phyloP scores from a whole-genome alignment of 1,140 invertebrate species.

The Grapholita molesta region DNA sequence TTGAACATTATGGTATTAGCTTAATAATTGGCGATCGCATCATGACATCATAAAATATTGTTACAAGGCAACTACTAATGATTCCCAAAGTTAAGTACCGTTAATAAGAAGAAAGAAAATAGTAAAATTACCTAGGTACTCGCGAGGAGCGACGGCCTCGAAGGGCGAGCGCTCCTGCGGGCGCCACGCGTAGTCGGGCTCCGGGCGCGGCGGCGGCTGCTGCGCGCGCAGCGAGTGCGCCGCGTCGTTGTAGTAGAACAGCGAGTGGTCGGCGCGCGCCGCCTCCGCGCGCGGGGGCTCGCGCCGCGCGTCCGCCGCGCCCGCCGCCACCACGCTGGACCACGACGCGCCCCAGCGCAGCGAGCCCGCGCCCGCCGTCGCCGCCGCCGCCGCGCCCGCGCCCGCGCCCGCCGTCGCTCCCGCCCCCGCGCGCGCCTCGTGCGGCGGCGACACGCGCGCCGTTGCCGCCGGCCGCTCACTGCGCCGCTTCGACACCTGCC shows the following conservation, averaged over 20 bases:
- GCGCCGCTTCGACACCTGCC: slow-evolving; percentile 22
- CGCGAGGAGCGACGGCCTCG: slow-evolving; percentile 22
- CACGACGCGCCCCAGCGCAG: slow-evolving; percentile 3
- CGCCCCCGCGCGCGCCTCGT: slow-evolving; percentile 20
- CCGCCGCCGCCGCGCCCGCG: not conserved
- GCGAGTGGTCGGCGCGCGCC: slow-evolving; percentile 35
- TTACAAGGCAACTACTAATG: too few species aligned
- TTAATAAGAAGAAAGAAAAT: too few species aligned
- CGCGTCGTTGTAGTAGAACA: slow-evolving; percentile 55
- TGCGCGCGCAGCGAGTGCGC: not conserved
- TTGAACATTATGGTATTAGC: too few species aligned
- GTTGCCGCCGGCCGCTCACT: slow-evolving; percentile 13
- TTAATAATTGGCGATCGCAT: too few species aligned
- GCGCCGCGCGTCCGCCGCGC: not conserved
- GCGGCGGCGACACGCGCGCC: slow-evolving; percentile 12
- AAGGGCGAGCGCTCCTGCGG: slow-evolving; percentile 81
- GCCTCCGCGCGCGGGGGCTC: too few species aligned
- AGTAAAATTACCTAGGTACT: slow-evolving; percentile 19
- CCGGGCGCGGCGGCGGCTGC: slow-evolving; percentile 11
- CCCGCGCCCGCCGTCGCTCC: slow-evolving; percentile 23
- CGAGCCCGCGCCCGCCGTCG: not conserved
- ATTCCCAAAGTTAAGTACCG: too few species aligned
- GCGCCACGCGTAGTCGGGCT: slow-evolving; percentile 80
- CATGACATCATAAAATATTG: too few species aligned
- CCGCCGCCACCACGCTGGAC: not conserved